Percentiles rank a stretch among this genome's conserved stretches.
phyloP scores from a whole-genome alignment of 2,113 vertebrate species.

The Copsychus sechellarum region DNA sequence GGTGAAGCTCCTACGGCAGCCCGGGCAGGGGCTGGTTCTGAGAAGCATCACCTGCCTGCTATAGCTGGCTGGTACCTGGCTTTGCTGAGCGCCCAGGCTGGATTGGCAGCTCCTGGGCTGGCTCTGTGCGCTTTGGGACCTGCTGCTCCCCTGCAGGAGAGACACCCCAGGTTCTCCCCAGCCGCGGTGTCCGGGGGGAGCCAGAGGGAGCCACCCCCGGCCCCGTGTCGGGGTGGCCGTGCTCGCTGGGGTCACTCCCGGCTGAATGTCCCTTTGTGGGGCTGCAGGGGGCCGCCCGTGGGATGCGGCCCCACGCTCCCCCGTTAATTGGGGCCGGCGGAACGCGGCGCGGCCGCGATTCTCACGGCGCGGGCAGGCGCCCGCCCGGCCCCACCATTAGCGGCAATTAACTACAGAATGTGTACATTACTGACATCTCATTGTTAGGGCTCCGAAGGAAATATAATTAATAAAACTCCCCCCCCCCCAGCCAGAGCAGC shows the following conservation, averaged over 20 bases:
- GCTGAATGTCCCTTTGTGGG: background rate
- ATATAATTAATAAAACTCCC: conserved; percentile 52
- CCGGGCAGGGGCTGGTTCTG: background rate
- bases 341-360: background rate
- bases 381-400: conserved; percentile 43
- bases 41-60: fast-evolving
- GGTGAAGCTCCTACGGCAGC: background rate
- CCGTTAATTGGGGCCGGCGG: conserved; percentile 15
- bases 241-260: fast-evolving
- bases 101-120: fast-evolving
- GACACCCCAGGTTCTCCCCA: fast-evolving
- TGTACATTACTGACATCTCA: conserved; percentile 15
- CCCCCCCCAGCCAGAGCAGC: background rate
- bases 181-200: background rate
- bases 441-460: conserved; percentile 53
- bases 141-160: background rate
- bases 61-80: fast-evolving
- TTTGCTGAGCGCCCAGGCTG: fast-evolving
- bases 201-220: fast-evolving
- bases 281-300: background rate
- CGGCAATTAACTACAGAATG: conserved; percentile 25
- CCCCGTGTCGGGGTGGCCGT: fast-evolving
- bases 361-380: conserved; percentile 19
- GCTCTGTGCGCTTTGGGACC: background rate
- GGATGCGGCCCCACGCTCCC: background rate